Evolutionary conservation across 1,140 invertebrate species (phyloP), one percentile per base, ranked within the genome.

Genomic region (Conus betulinus): DNA sequence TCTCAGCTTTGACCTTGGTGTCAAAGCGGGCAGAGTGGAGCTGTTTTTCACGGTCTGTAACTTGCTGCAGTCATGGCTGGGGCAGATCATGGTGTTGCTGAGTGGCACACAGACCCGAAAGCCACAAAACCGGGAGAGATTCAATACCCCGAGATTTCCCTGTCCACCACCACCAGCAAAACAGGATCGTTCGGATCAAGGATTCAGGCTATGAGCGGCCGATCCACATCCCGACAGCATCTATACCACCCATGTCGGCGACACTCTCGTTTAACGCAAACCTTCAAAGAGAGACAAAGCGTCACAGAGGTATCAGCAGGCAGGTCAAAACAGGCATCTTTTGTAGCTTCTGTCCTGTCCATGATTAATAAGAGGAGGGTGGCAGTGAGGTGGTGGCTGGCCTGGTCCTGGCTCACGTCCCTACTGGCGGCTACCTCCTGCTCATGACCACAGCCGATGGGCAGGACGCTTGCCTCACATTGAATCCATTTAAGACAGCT

Each of bases 11-110:
- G 85, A 57, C 71, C 74, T 78, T 17, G 63, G 85, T 3, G 53
- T 53, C 85, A 78, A 55, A 8, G 74, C 74, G 15, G 85, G 85
- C 20, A n/a, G 25, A 15, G 71, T 20, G 71, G 71, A 87, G 85
- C 27, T 52, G 71, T 87, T 87, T 53, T 53, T 87, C 8, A 52
- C 71, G 17, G 71, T 87, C 3, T 7, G 51, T 39, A 53, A 25
- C 2, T 25, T 87, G 67, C 11, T 87, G 51, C 85, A 87, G 85
- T 87, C 85, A 3, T 87, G 85, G 85, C 20, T 87, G 71, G 85
- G 63, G 5, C 85, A 87, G 51, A 71, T 87, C 67, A 78, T 87
- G 85, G 10, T 78, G 51, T 17, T 79, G 51, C 57, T 55, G 5
- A 53, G 53, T n/a, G 11, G 39, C 5, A 57, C 52, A 17, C 27